Base-by-base conservation (phyloP, 1,140 invertebrate genomes). In the Euwallacea similis region DNA sequence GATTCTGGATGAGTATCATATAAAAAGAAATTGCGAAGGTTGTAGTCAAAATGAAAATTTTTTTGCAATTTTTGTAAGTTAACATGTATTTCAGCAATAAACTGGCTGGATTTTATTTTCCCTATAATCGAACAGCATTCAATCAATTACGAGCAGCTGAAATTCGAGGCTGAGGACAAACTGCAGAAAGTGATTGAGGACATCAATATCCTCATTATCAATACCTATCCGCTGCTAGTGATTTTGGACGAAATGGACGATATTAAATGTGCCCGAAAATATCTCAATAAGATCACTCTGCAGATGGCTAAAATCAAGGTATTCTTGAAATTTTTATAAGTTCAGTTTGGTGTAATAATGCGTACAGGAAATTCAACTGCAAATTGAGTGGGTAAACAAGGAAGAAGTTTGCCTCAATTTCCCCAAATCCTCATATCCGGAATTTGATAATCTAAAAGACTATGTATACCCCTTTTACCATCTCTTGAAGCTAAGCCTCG, bases 361-460 rank as follows among this genome's bases (percentile, higher is more conserved):
- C 4, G 47, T 62, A 10, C 41, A 72, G 72, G 87, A 89, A 62
- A 89, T 93, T 72, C 86, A 91, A 74, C 86, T 89, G 71, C 84
- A 89, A 75, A 89, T 93, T 21, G 77, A 85, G 7, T 95, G 93
- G 93, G 93, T 97, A 46, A 96, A 96, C 83, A 88, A 90, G 75
- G 93, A 96, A 84, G 94, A 97, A 85, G 84, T 84, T 7, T 85
- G 95, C 2, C 93, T 95, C 76, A 93, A 93, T 79, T 91, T 94
- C 77, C 89, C 91, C 2, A 78, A 88, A 59, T 89, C 89, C 0
- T 81, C 83, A 15, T 97, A 91, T 81, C 86, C 89, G 2, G 89
- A 92, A 71, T 85, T 94, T 47, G 88, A 90, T 68, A 89, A 93
- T 73, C 78, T 91, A 55, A 90, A 89, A 81, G 86, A 87, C 61